Base-by-base conservation (phyloP, 2,888 invertebrate species). In the Cheilosia impressa region DNA sequence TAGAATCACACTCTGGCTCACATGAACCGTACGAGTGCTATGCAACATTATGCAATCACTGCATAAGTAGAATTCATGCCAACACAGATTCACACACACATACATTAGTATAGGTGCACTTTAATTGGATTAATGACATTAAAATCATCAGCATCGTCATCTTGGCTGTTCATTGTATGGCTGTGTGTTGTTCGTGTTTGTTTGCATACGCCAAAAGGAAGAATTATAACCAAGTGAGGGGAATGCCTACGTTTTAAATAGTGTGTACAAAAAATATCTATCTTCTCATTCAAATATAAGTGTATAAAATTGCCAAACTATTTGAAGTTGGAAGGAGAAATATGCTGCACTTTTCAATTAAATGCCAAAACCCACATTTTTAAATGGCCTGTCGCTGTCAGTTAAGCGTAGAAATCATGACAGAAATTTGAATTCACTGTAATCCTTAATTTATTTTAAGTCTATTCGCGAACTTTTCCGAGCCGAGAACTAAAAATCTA, bases 121-220 rank as follows among this genome's bases (percentile, higher is more conserved):
- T 79, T 50, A 68, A 84, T 84, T 84, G 63, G 69, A 75, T 84
- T 84, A 79, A 84, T 84, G 62, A 69, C 63, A 73, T 79, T 79
- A 83, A 47, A 83, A 73, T 69, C 78, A 73, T 83, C 66, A 68
- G 63, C 68, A 68, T 68, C 45, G 62, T 77, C 45, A 24, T 77
- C 60, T 52, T 65, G 60, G 60, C 24, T 62, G 27, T 6, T 27
- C 27, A 27, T 27, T 2, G 27, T 27, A 27, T 27, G 27, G 27
- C 6, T 27, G 27, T 22, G 53, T 27, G 17, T 31, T 76, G 58
- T 50, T 41, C 45, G 10, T 50, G 22, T 47, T 63, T 62, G 6
- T 60, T 53, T 62, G 27, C 27, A 53, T 62, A 57, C 27, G 45
- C 17, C 38, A 31, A n/a, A 19, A 62, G 45, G 43, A 69, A 50